Evolutionary conservation across 2,797 vertebrate genomes (phyloP).

Genomic region (Xenops minutus): DNA sequence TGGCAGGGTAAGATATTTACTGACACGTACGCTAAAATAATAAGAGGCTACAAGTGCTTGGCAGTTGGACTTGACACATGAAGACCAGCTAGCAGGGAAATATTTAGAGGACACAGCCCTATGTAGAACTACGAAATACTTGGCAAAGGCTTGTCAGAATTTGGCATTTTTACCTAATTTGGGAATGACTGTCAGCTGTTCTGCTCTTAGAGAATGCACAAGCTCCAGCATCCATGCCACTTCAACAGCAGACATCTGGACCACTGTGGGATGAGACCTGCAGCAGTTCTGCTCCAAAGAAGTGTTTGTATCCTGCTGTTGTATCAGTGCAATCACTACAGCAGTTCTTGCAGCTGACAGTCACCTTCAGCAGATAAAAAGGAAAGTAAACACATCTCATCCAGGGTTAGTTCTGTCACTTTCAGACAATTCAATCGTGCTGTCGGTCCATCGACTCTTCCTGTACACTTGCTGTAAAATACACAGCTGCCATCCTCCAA

Average conservation of each 20-base stretch:
- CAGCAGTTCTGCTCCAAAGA: neutral
- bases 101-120: neutral
- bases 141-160: constrained; percentile 11
- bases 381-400: neutral
- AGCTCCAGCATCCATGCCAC: neutral
- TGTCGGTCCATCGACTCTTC: neutral
- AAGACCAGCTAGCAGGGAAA: neutral
- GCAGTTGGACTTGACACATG: neutral
- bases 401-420: neutral
- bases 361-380: neutral
- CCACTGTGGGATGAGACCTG: neutral
- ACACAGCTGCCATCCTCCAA: neutral
- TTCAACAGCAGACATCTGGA: neutral
- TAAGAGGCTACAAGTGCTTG: constrained; percentile 34
- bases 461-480: neutral
- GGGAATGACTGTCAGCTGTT: neutral
- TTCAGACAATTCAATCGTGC: neutral
- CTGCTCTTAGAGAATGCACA: neutral
- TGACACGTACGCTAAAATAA: neutral
- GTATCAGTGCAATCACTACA: neutral
- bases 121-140: neutral
- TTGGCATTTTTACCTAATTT: constrained; percentile 17
- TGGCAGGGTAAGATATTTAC: constrained; percentile 42
- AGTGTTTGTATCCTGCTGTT: neutral
- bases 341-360: neutral